Percentiles rank a stretch among this genome's conserved stretches.
Conservation (phyloP, 2,888 invertebrate genomes). For the Mythimna impura region DNA sequence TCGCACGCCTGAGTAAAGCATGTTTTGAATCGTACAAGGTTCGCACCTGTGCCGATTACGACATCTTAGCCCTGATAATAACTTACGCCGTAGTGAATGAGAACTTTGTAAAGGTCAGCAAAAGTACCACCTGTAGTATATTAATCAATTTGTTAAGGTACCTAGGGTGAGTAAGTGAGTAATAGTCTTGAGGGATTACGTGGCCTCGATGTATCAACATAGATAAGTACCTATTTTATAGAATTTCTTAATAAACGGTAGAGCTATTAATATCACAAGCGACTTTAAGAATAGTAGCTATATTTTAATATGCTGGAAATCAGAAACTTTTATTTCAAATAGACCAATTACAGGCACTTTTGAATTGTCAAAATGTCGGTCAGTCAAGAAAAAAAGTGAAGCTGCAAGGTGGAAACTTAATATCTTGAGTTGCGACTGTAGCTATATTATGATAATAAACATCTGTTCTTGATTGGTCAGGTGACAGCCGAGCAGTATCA, state of each 20-base stretch:
- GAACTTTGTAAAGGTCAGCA: slow-evolving; percentile 51
- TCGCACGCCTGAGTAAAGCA: slow-evolving; percentile 46
- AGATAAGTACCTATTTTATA: not conserved
- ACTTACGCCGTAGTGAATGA: slow-evolving; percentile 29
- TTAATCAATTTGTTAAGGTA: slow-evolving; percentile 28
- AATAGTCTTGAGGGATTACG: slow-evolving; percentile 34
- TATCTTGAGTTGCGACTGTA: slow-evolving; percentile 30
- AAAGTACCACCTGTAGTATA: slow-evolving; percentile 27
- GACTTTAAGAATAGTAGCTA: not conserved
- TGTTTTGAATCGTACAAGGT: slow-evolving; percentile 58
- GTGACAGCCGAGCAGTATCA: slow-evolving; percentile 42
- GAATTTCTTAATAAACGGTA: slow-evolving; percentile 6
- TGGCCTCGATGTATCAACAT: slow-evolving; percentile 10
- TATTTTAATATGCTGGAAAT: not conserved
- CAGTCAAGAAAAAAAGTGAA: too few species aligned
- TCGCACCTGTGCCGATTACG: slow-evolving; percentile 58
- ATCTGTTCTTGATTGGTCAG: slow-evolving; percentile 51
- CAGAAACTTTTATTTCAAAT: too few species aligned
- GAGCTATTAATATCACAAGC: not conserved
- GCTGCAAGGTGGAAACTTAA: slow-evolving; percentile 11
- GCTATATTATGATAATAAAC: slow-evolving; percentile 33
- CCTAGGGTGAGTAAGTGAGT: slow-evolving; percentile 25
- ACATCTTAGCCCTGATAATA: slow-evolving; percentile 58
- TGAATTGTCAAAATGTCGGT: not conserved
- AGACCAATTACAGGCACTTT: too few species aligned